A percentile compares a stretch with the other conserved stretches of the same genome.
Conservation (phyloP, 1,140 invertebrate genomes). For the Diuraphis noxia region DNA sequence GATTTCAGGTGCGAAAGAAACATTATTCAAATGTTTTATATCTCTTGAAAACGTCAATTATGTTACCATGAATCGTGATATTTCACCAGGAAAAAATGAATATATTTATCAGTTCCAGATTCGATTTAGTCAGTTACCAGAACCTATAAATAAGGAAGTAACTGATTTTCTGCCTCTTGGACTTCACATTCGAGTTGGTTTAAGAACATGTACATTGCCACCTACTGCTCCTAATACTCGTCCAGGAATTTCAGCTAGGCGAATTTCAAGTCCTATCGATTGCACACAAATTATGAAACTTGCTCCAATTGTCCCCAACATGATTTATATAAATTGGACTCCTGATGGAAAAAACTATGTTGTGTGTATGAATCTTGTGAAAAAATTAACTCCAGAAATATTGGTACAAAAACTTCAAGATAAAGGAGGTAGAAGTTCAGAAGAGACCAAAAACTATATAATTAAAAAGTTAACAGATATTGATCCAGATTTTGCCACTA, state of each 20-base stretch:
- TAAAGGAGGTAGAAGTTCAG: conserved; percentile 83
- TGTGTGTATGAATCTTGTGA: conserved; percentile 82
- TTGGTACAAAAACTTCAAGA: conserved; percentile 81
- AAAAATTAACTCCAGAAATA: conserved; percentile 80
- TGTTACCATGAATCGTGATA: conserved; percentile 29
- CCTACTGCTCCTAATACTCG: conserved; percentile 80
- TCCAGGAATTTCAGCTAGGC: conserved; percentile 92
- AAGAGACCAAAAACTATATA: conserved; percentile 71
- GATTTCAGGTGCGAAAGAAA: background rate
- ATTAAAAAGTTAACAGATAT: background rate
- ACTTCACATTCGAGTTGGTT: background rate
- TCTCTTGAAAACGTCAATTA: background rate
- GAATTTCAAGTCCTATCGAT: conserved; percentile 92
- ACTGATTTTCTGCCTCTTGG: conserved; percentile 33
- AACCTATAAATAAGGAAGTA: background rate
- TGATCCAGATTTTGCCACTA: conserved; percentile 52
- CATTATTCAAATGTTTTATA: background rate
- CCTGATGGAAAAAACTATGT: conserved; percentile 82
- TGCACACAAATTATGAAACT: conserved; percentile 89
- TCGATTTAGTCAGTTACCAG: background rate
- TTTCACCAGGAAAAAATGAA: background rate
- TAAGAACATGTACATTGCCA: background rate
- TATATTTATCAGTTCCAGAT: background rate
- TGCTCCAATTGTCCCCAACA: conserved; percentile 83
- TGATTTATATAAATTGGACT: conserved; percentile 83